These are phyloP conservation scores for Dichetophora obliterata DNA, from an alignment of 2,888 invertebrate genomes.

Conservation along the genomic window DNA sequence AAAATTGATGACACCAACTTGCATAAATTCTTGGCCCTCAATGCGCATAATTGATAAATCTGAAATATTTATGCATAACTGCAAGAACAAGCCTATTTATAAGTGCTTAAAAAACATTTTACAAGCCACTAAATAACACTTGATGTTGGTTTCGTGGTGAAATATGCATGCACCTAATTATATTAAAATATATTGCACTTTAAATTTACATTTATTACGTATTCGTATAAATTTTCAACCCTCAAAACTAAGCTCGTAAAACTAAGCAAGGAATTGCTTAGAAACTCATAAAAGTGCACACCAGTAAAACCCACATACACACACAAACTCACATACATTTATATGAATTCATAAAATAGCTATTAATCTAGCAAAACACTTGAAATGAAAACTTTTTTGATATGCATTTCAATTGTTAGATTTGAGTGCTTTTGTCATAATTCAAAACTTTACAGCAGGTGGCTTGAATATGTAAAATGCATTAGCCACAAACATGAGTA, in stretches of 20 bases:
- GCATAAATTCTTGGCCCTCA: too few species aligned
- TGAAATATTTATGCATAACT: too few species aligned
- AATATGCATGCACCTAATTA: too few species aligned
- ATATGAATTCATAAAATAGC: neutral
- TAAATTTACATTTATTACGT: too few species aligned
- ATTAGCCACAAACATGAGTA: neutral
- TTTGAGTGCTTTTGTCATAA: conserved; percentile 6
- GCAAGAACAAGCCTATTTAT: too few species aligned
- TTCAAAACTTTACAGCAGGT: neutral
- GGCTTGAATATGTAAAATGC: neutral
- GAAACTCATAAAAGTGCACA: neutral
- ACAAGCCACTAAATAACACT: too few species aligned
- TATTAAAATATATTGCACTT: too few species aligned
- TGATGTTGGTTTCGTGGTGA: too few species aligned
- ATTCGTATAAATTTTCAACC: neutral
- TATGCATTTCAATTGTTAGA: conserved; percentile 26
- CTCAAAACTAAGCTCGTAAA: neutral
- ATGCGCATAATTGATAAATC: too few species aligned
- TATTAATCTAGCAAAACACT: neutral
- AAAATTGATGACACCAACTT: too few species aligned
- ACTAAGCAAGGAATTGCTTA: neutral
- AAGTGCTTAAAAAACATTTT: too few species aligned
- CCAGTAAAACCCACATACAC: neutral
- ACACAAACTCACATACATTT: neutral
- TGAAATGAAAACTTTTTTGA: conserved; percentile 3